A percentile compares a stretch with the other conserved stretches of the same genome.
Evolutionary conservation across 2,113 vertebrate species (phyloP).

Genomic region (Corythornis cristatus): DNA sequence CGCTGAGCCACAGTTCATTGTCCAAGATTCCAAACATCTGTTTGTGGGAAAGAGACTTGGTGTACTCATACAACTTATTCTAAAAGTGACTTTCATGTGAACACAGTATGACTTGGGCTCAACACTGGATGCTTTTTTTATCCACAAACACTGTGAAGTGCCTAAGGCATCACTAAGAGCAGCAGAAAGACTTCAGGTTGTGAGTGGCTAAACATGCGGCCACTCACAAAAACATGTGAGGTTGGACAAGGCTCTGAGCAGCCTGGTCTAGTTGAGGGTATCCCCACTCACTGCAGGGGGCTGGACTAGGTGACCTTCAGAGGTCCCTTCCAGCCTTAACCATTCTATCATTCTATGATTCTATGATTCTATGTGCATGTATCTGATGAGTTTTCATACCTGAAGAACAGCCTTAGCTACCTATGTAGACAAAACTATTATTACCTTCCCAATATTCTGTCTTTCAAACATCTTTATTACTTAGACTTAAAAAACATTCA

Average conservation of each 20-base stretch:
- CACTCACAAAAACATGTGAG: too few species aligned
- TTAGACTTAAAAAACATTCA: background rate
- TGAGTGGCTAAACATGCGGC: background rate
- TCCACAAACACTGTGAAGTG: background rate
- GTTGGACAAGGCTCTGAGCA: too few species aligned
- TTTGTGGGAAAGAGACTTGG: slow-evolving; percentile 8
- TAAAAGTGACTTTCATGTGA: slow-evolving; percentile 11
- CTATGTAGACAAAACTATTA: background rate
- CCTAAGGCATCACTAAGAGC: background rate
- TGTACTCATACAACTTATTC: background rate
- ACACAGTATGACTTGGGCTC: background rate
- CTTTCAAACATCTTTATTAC: background rate
- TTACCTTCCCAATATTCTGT: background rate
- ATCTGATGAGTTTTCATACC: background rate
- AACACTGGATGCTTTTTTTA: background rate
- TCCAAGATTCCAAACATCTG: slow-evolving; percentile 13
- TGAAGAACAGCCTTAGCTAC: background rate
- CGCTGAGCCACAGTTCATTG: slow-evolving; percentile 9
- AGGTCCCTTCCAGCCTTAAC: too few species aligned
- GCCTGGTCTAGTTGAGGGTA: too few species aligned
- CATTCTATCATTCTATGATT: too few species aligned
- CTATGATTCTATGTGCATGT: too few species aligned
- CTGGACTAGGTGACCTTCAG: too few species aligned
- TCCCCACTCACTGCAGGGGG: too few species aligned
- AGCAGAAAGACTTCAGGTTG: background rate